Conservation (phyloP, 2,888 invertebrate genomes). For the Frankliniella fusca region DNA sequence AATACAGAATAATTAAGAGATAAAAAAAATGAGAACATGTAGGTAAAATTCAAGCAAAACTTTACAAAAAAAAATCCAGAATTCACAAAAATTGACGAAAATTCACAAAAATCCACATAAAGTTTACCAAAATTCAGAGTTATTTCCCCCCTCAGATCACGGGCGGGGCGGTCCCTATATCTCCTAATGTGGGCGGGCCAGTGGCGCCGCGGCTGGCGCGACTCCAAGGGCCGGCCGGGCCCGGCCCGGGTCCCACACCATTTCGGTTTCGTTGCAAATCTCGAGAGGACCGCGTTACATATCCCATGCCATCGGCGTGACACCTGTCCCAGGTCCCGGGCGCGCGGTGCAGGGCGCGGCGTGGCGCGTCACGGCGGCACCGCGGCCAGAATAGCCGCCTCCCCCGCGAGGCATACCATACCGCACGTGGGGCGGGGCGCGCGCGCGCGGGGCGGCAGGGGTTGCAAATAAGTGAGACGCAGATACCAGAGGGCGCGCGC, state of each 20-base stretch:
- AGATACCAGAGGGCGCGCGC: too few species aligned
- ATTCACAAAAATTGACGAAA: too few species aligned
- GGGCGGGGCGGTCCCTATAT: not conserved
- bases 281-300: not conserved
- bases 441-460: too few species aligned
- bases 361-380: not conserved
- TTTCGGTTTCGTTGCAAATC: not conserved
- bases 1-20: too few species aligned
- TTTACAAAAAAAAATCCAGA: too few species aligned
- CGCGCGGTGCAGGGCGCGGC: not conserved
- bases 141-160: not conserved
- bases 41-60: too few species aligned
- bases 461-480: too few species aligned
- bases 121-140: too few species aligned
- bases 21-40: too few species aligned
- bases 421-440: constrained; percentile 27
- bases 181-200: not conserved
- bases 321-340: not conserved
- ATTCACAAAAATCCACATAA: too few species aligned
- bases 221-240: not conserved
- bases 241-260: not conserved
- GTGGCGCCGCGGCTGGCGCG: not conserved
- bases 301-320: not conserved
- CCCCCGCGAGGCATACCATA: constrained; percentile 33
- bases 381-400: constrained; percentile 16